Evolutionary conservation across 2,113 vertebrate species (phyloP).

Genomic region (Octodon degus): DNA sequence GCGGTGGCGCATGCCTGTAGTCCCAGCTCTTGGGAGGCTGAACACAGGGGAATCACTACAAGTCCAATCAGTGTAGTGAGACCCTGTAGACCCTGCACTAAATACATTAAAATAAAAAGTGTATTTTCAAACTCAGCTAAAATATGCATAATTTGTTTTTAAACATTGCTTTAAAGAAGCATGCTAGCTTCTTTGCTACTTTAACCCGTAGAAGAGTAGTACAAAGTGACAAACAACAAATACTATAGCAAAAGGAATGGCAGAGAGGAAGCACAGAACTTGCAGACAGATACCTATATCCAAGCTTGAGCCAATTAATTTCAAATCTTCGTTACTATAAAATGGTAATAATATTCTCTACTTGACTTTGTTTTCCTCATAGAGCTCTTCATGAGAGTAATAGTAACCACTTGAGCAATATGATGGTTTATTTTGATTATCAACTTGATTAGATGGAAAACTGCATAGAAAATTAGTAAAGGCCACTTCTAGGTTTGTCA

Average conservation of each 20-base stretch:
- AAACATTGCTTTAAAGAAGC: neutral
- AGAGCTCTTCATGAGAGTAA: neutral
- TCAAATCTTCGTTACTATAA: neutral
- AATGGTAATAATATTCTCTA: neutral
- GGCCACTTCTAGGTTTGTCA: neutral
- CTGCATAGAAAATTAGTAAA: neutral
- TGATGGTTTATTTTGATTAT: neutral
- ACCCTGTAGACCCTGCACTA: no score
- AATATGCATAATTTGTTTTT: neutral
- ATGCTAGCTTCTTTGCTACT: neutral
- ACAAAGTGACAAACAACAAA: neutral
- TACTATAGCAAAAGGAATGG: neutral
- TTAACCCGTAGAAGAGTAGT: neutral
- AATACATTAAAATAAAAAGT: neutral
- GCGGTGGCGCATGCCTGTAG: no score
- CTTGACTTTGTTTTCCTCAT: neutral
- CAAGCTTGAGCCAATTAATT: neutral
- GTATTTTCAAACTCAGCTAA: conserved; percentile 26
- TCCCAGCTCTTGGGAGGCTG: no score
- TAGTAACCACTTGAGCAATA: neutral
- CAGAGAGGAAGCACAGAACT: neutral
- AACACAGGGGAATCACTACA: no score
- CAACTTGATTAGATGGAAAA: neutral
- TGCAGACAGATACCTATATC: conserved; percentile 7
- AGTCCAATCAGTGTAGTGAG: no score